These are phyloP conservation scores for Conomelus anceps DNA, from an alignment of 2,888 invertebrate species.

Conservation along the genomic window DNA sequence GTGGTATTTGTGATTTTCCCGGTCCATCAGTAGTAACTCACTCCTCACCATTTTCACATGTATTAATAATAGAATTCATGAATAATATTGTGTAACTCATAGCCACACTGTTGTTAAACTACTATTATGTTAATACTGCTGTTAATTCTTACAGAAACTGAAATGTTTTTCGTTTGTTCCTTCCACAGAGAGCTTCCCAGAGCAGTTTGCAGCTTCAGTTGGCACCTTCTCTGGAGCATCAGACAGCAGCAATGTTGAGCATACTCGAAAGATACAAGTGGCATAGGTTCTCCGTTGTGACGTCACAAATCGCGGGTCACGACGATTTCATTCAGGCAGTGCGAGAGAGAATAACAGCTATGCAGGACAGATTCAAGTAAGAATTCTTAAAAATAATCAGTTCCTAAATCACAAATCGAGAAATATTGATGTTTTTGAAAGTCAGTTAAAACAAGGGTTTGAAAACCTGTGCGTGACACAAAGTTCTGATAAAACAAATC, in stretches of 20 bases:
- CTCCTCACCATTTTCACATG: too few species aligned
- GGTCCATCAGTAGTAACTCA: too few species aligned
- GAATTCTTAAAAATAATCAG: conserved; percentile 26
- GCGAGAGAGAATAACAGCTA: conserved; percentile 74
- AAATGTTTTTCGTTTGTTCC: neutral
- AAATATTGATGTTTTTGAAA: too few species aligned
- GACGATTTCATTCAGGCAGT: conserved; percentile 94
- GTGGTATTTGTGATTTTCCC: too few species aligned
- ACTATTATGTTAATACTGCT: too few species aligned
- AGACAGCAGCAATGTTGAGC: conserved; percentile 91
- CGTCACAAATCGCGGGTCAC: conserved; percentile 88
- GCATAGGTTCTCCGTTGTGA: conserved; percentile 92
- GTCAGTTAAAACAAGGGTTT: neutral
- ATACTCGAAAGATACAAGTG: conserved; percentile 92
- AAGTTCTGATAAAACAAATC: too few species aligned
- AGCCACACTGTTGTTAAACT: too few species aligned
- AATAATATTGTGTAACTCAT: too few species aligned
- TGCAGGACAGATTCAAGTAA: conserved; percentile 56
- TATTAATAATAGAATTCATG: too few species aligned
- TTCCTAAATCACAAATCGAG: neutral
- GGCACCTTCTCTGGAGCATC: conserved; percentile 94
- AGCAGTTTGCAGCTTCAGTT: conserved; percentile 86
- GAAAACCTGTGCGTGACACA: too few species aligned
- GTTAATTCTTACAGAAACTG: too few species aligned
- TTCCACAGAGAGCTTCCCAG: conserved; percentile 62